A percentile compares a stretch with the other conserved stretches of the same genome.
These are phyloP conservation scores for Teleiodes luculella DNA, from an alignment of 2,888 invertebrate genomes.

Conservation along the genomic window DNA sequence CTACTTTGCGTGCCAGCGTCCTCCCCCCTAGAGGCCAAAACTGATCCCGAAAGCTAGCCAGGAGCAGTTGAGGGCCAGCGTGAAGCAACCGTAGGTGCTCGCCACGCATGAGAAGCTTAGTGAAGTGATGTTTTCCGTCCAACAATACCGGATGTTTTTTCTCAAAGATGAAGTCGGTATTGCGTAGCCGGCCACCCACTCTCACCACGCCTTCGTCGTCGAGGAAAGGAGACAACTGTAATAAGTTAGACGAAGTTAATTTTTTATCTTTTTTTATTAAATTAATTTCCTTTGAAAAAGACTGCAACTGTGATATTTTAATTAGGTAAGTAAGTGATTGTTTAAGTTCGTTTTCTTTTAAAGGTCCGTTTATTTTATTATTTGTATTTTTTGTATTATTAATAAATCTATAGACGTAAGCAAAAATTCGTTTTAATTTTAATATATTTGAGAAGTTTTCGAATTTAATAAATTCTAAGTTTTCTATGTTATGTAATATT, in stretches of 20 bases:
- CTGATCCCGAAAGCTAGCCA: constrained; percentile 20
- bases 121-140: constrained; percentile 19
- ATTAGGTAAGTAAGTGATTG: background rate
- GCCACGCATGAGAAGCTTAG: constrained; percentile 16
- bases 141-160: too few species aligned
- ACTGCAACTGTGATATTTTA: background rate
- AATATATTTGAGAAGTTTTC: too few species aligned
- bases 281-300: background rate
- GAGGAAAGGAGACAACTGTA: too few species aligned
- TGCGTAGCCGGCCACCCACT: too few species aligned
- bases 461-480: too few species aligned
- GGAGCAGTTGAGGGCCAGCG: constrained; percentile 24
- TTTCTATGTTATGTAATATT: background rate
- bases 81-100: constrained; percentile 23
- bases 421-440: background rate
- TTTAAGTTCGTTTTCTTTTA: background rate
- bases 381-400: background rate
- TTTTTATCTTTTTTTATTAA: background rate
- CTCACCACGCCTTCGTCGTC: too few species aligned
- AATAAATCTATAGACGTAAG: background rate
- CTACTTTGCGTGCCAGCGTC: constrained; percentile 14
- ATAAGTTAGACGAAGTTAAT: background rate
- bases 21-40: constrained; percentile 27
- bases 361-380: background rate
- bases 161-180: too few species aligned